phyloP scores from a whole-genome alignment of 2,888 invertebrate species.

The Spialia ferax region DNA sequence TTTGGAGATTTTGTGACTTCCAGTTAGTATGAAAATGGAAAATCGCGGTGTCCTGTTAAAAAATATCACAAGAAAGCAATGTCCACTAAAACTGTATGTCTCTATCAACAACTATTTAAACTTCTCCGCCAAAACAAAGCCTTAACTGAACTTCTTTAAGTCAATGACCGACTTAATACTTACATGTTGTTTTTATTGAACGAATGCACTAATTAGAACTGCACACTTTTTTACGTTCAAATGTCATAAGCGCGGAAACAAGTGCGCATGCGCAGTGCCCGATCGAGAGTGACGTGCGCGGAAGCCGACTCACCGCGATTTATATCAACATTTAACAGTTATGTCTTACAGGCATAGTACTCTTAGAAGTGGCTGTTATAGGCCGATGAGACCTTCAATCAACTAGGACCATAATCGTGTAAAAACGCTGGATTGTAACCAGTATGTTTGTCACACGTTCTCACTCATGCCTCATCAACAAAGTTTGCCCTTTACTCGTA shows the following conservation, averaged over 20 bases:
- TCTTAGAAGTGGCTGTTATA: slow-evolving; percentile 54
- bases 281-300: slow-evolving; percentile 79
- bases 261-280: slow-evolving; percentile 68
- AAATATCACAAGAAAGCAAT: background rate
- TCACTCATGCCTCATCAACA: too few species aligned
- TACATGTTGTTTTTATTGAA: slow-evolving; percentile 57
- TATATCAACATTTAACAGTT: slow-evolving; percentile 84
- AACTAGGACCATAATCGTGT: background rate
- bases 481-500: too few species aligned
- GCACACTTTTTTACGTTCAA: slow-evolving; percentile 53
- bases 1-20: too few species aligned
- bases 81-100: background rate
- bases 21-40: too few species aligned
- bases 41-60: too few species aligned
- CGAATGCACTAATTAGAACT: slow-evolving; percentile 62
- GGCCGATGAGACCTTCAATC: background rate
- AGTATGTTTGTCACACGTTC: too few species aligned
- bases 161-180: slow-evolving; percentile 51
- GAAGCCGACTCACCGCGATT: slow-evolving; percentile 70
- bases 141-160: slow-evolving; percentile 4
- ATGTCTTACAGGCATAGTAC: slow-evolving; percentile 68
- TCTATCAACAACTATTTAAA: background rate
- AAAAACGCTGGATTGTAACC: background rate
- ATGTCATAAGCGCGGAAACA: slow-evolving; percentile 66
- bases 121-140: slow-evolving; percentile 5